These are phyloP conservation scores for Galagoides demidoff DNA, from an alignment of 2,797 vertebrate species.

Conservation along the genomic window DNA sequence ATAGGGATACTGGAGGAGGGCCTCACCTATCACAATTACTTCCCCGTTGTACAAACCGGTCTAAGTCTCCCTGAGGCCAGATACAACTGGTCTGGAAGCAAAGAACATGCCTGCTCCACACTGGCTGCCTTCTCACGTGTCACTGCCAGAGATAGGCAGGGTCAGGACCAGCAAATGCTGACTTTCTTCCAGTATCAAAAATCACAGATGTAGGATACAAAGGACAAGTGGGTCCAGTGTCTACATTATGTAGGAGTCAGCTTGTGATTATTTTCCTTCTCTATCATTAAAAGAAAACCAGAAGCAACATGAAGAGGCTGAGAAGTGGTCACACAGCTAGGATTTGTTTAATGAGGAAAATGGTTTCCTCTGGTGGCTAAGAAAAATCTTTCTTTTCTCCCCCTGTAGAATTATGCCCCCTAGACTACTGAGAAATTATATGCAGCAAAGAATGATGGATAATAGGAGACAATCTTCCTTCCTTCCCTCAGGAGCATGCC, in stretches of 20 bases:
- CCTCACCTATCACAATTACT: conserved; percentile 25
- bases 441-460: conserved; percentile 46
- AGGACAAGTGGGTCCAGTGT: background rate
- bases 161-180: background rate
- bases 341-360: conserved; percentile 56
- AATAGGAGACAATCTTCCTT: background rate
- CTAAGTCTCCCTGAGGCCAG: background rate
- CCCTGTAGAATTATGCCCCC: conserved; percentile 1
- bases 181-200: background rate
- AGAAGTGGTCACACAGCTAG: conserved; percentile 30
- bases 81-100: conserved; percentile 41
- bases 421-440: conserved; percentile 47
- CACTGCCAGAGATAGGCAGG: background rate
- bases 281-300: conserved; percentile 48
- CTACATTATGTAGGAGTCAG: background rate
- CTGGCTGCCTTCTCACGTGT: conserved; percentile 7
- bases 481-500: conserved; percentile 30
- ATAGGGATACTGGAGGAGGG: background rate
- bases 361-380: conserved; percentile 41
- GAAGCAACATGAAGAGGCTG: conserved; percentile 45
- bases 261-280: conserved; percentile 27
- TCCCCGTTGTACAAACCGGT: background rate
- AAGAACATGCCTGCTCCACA: conserved; percentile 41
- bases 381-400: background rate
- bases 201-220: conserved; percentile 5